A percentile compares a stretch with the other conserved stretches of the same genome.
Conservation (phyloP, 2,888 invertebrate genomes). For the Lagria hirta region DNA sequence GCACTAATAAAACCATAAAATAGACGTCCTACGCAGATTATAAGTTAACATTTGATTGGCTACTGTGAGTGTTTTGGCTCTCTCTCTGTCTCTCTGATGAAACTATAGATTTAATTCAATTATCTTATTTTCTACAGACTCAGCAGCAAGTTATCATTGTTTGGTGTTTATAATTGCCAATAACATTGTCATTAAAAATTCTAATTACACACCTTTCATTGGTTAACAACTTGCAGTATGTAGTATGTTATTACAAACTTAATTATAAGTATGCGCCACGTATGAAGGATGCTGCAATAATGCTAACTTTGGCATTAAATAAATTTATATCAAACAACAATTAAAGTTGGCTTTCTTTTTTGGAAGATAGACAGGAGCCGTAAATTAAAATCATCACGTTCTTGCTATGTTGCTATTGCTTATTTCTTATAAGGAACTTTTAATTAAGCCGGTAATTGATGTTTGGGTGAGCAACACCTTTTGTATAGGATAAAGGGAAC, state of each 20-base stretch:
- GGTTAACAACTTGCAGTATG: constrained; percentile 13
- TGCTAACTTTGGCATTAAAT: too few relatives aligned
- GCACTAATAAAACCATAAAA: too few relatives aligned
- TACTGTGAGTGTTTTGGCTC: too few relatives aligned
- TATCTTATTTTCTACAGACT: constrained; percentile 10
- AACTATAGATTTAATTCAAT: constrained; percentile 21
- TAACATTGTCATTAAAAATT: constrained; percentile 19
- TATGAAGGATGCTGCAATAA: too few relatives aligned
- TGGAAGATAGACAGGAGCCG: constrained; percentile 7
- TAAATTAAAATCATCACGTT: constrained; percentile 15
- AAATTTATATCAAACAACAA: too few relatives aligned
- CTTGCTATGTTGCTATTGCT: too few relatives aligned
- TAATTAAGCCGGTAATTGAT: constrained; percentile 15
- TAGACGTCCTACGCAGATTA: too few relatives aligned
- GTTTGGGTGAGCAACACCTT: constrained; percentile 16
- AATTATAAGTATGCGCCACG: constrained; percentile 11
- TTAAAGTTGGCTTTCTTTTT: constrained; percentile 20
- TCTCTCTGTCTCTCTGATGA: too few relatives aligned
- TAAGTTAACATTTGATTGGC: too few relatives aligned
- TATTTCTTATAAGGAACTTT: constrained; percentile 13
- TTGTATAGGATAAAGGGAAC: too few relatives aligned
- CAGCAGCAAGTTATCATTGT: constrained; percentile 4
- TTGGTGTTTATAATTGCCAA: constrained; percentile 18
- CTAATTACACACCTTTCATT: constrained; percentile 15
- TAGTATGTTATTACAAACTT: constrained; percentile 17